Conservation (phyloP, 2,113 vertebrate genomes). For the Carollia perspicillata region DNA sequence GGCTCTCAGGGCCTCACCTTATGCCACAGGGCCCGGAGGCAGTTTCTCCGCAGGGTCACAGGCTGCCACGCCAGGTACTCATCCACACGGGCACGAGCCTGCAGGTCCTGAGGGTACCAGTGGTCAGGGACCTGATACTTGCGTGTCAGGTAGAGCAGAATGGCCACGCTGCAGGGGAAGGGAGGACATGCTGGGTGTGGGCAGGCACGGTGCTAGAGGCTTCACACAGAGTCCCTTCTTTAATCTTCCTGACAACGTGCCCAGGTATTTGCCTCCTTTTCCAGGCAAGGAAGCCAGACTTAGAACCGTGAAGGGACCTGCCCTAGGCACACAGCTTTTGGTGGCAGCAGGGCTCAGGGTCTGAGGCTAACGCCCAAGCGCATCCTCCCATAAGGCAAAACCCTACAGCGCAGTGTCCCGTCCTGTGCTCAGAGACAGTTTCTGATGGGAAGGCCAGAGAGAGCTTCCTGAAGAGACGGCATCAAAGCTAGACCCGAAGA, state of each 20-base stretch:
- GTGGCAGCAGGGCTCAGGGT: neutral
- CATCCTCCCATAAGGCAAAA: neutral
- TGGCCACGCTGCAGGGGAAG: conserved; percentile 74
- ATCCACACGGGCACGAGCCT: conserved; percentile 81
- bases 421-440: neutral
- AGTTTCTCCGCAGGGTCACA: conserved; percentile 75
- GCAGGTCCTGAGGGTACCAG: conserved; percentile 87
- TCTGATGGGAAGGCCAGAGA: neutral
- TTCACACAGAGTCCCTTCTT: neutral
- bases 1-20: conserved; percentile 78
- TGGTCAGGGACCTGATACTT: conserved; percentile 78
- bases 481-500: neutral
- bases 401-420: no score
- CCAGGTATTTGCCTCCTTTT: neutral
- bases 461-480: neutral
- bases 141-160: conserved; percentile 78
- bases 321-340: neutral
- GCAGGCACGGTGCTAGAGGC: neutral
- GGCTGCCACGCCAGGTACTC: conserved; percentile 90
- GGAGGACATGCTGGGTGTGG: neutral
- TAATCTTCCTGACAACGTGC: neutral
- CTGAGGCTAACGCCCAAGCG: neutral
- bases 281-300: neutral
- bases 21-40: conserved; percentile 78
- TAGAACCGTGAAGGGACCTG: neutral